Conservation (phyloP, 2,113 vertebrate genomes). For the Mola mola region DNA sequence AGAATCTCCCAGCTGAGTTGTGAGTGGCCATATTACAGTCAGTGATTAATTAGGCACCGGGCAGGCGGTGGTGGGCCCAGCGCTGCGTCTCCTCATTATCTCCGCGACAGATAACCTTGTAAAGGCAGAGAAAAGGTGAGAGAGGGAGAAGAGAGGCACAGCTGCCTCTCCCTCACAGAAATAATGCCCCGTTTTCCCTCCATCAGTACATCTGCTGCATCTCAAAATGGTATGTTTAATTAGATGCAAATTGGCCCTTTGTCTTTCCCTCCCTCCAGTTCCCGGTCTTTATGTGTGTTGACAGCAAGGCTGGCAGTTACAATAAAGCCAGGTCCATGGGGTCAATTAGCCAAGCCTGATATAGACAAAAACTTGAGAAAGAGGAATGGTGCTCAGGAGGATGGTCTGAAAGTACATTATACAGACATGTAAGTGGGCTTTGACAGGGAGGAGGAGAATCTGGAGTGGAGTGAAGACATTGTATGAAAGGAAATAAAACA, state of each 20-base stretch:
- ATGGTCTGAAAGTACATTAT: conserved; percentile 5
- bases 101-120: conserved; percentile 84
- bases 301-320: conserved; percentile 60
- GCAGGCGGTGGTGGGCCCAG: conserved; percentile 69
- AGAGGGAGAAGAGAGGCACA: conserved; percentile 9
- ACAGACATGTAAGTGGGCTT: background rate
- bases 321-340: conserved; percentile 51
- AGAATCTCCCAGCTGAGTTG: conserved; percentile 69
- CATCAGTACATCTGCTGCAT: conserved; percentile 31
- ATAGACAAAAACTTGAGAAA: conserved; percentile 29
- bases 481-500: background rate
- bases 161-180: conserved; percentile 42
- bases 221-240: conserved; percentile 69
- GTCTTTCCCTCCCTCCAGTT: conserved; percentile 53
- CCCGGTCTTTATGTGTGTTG: conserved; percentile 59
- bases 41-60: conserved; percentile 86
- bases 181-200: conserved; percentile 24
- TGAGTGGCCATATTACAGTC: conserved; percentile 83
- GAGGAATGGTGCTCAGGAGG: background rate
- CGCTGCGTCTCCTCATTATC: conserved; percentile 77
- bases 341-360: conserved; percentile 52
- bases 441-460: conserved; percentile 1
- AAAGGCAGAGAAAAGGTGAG: conserved; percentile 76
- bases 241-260: conserved; percentile 79
- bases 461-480: background rate